Base-by-base conservation (phyloP, 1,140 invertebrate species). In the Leptinotarsa undecemlineata region DNA sequence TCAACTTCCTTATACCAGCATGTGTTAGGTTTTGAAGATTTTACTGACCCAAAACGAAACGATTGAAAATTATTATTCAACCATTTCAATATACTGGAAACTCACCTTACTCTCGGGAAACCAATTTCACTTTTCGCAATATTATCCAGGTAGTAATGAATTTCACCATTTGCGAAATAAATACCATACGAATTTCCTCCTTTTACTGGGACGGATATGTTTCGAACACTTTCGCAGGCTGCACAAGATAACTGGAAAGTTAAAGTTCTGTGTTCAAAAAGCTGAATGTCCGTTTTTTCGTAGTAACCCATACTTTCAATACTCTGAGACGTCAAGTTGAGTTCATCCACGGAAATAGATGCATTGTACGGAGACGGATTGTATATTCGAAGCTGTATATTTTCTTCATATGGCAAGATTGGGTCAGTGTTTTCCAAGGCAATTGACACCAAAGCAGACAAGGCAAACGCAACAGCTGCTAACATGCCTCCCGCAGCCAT, bases 401-500 rank as follows among this genome's bases (percentile, higher is more conserved):
- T 82, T 15, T 89, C 89, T 23, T 77, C 19, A 57, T 85, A 80
- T 3, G 94, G 91, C 33, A 92, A 77, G 19, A 88, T 81, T 5
- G 93, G 90, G 82, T 94, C 91, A 3, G 92, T 92, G 78, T 85
- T 85, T 90, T 93, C 85, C 60, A 84, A 72, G 4, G 77, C 78
- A 3, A 83, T 76, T 3, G 80, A 81, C 15, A 85, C 79, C 5
- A 77, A 80, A 21, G 91, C 96, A 19, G 97, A 96, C 48, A 96
- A 87, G n/a, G 95, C 83, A 84, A 99, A 99, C 1, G 97, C 91
- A 4, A 91, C 47, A 6, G 91, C 92, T 11, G 95, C 95, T 3
- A 99, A 85, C 17, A 96, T 77, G 71, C 96, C 96, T 33, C 98
- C 97, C 67, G 90, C 86, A 0, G 89, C 88, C 76, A 98, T 90